Evolutionary conservation across 2,888 invertebrate genomes (phyloP), one percentile per base, ranked within the genome.

Genomic region (Eugnorisma glareosa): DNA sequence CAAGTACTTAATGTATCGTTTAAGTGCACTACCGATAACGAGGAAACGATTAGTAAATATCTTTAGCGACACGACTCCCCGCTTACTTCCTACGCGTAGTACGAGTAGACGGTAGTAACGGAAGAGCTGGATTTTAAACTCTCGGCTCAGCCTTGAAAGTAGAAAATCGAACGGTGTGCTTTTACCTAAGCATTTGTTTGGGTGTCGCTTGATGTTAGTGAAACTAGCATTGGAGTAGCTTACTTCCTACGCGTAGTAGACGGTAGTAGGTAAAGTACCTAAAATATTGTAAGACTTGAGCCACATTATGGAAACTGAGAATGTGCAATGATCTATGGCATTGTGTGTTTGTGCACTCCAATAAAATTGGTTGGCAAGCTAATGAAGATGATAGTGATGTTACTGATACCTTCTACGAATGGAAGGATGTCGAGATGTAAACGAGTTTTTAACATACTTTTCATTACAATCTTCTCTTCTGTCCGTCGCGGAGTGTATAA

Each of bases 11-110:
- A 84, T 74, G 79, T 75, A 51, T 85, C 77, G 67, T 79, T 76
- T 67, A 86, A 85, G 86, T 79, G 76, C 82, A 80, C 67, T 73
- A 77, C 37, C 43, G 83, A 74, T 74, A 83, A 61, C 74, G 51
- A 64, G 70, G 67, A 77, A 76, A 57, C 77, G 83, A 77, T 84
- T 77, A 83, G 83, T 83, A 77, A 75, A 84, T 74, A 77, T 61
- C 69, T 82, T 70, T 64, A 69, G 77, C 72, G 79, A 40, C 79
- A 40, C 15, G n/a, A 64, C n/a, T n/a, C 4, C 8, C 10, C 40
- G 64, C n/a, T 40, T 40, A 64, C 64, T 64, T 64, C 64, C n/a
- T 40, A 40, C 64, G 40, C 37, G 3, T 61, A 31, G 31, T n/a
- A n/a, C n/a, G n/a, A n/a, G n/a, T 35, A 21, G 21, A 61, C 59